These are phyloP conservation scores for Ateles fusciceps DNA, from an alignment of 2,797 vertebrate species.

Conservation along the genomic window DNA sequence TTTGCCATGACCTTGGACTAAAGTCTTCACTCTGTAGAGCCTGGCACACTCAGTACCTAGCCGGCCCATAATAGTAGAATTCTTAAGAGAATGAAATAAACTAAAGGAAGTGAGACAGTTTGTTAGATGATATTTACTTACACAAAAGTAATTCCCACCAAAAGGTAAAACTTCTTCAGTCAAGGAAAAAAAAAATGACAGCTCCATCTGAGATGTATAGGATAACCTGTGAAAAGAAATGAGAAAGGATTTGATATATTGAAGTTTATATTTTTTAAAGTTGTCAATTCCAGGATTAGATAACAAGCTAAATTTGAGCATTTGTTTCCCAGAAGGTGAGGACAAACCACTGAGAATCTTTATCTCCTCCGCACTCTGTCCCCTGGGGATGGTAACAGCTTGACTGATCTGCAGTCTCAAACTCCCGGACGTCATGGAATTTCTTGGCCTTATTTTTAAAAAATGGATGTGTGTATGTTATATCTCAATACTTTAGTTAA, in stretches of 20 bases:
- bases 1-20: too few relatives aligned
- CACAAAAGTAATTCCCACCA: background rate
- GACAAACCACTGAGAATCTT: background rate
- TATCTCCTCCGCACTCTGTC: background rate
- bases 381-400: background rate
- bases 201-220: background rate
- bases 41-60: too few relatives aligned
- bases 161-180: background rate
- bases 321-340: background rate
- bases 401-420: background rate
- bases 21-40: too few relatives aligned
- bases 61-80: background rate
- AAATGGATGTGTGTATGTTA: background rate
- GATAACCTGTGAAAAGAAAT: background rate
- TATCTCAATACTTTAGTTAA: background rate
- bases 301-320: conserved; percentile 4
- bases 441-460: background rate
- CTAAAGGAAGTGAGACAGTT: background rate
- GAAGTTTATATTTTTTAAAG: background rate
- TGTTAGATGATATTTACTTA: background rate
- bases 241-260: background rate
- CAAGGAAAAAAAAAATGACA: background rate
- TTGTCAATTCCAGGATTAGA: background rate
- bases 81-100: background rate
- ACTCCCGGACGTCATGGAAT: background rate